These are phyloP conservation scores for Progne subis DNA, from an alignment of 2,113 vertebrate species.

Conservation along the genomic window DNA sequence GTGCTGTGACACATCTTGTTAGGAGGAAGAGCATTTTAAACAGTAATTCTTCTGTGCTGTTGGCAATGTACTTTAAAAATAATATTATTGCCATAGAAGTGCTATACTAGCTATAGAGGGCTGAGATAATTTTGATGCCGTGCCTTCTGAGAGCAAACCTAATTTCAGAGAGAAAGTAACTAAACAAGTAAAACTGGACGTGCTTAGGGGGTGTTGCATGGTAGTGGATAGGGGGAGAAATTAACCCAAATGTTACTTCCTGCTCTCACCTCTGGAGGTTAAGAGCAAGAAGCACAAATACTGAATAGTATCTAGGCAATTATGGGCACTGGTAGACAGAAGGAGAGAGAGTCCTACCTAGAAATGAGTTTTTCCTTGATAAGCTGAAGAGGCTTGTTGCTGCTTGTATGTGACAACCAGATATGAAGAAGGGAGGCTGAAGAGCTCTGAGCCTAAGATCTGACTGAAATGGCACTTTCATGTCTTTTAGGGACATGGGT, in stretches of 20 bases:
- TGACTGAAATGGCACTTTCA: not conserved
- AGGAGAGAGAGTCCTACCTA: not conserved
- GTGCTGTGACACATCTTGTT: fast-evolving
- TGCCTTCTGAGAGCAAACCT: not conserved
- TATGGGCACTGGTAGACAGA: not conserved
- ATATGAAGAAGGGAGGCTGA: not conserved
- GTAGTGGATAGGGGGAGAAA: not conserved
- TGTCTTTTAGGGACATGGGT: not conserved
- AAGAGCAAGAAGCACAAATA: not conserved
- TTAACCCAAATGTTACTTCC: not conserved
- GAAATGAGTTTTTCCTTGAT: not conserved
- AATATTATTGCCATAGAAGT: not conserved
- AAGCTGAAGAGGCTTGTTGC: not conserved
- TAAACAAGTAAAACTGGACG: not conserved
- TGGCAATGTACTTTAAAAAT: not conserved
- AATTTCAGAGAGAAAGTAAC: not conserved
- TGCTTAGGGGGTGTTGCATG: not conserved
- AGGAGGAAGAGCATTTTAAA: not conserved
- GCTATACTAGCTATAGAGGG: not conserved
- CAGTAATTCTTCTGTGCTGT: not conserved
- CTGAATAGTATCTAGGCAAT: not conserved
- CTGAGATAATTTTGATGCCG: not conserved
- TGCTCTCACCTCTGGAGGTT: not conserved
- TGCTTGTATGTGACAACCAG: not conserved
- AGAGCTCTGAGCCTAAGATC: not conserved